These are phyloP conservation scores for Ranitomeya variabilis DNA, from an alignment of 2,113 vertebrate species.

Conservation along the genomic window DNA sequence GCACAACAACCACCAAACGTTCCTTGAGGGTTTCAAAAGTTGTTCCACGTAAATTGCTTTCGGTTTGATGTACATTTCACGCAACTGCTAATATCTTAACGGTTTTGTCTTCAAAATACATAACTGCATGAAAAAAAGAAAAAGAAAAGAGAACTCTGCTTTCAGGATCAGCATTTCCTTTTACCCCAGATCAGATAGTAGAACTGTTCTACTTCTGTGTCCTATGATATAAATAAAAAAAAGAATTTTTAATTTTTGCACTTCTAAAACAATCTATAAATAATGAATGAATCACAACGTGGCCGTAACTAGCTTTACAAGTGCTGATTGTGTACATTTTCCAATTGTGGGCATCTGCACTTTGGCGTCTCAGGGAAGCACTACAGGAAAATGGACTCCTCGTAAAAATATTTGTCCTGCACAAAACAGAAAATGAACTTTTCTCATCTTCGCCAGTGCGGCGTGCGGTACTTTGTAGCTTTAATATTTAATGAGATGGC, in stretches of 20 bases:
- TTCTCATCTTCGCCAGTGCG: not conserved
- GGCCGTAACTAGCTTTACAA: not conserved
- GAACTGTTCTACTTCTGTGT: not conserved
- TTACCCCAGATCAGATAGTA: not conserved
- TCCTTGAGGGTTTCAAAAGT: too few species aligned
- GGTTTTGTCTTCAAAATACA: not conserved
- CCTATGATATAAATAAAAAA: not conserved
- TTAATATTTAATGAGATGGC: constrained; percentile 34
- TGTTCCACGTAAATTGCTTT: too few species aligned
- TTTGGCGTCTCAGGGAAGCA: not conserved
- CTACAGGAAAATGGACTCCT: not conserved
- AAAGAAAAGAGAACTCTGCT: not conserved
- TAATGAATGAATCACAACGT: not conserved
- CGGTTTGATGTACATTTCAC: not conserved
- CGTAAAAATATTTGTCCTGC: constrained; percentile 9
- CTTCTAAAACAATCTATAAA: not conserved
- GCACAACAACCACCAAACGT: not conserved
- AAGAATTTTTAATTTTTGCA: not conserved
- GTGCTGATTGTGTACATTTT: constrained; percentile 17
- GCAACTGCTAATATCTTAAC: not conserved
- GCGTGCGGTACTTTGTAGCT: constrained; percentile 15
- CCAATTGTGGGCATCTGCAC: not conserved
- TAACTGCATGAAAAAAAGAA: not conserved
- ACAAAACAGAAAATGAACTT: not conserved
- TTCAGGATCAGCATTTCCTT: not conserved